Base-by-base conservation (phyloP, 2,888 invertebrate genomes). In the Elysia crispata region DNA sequence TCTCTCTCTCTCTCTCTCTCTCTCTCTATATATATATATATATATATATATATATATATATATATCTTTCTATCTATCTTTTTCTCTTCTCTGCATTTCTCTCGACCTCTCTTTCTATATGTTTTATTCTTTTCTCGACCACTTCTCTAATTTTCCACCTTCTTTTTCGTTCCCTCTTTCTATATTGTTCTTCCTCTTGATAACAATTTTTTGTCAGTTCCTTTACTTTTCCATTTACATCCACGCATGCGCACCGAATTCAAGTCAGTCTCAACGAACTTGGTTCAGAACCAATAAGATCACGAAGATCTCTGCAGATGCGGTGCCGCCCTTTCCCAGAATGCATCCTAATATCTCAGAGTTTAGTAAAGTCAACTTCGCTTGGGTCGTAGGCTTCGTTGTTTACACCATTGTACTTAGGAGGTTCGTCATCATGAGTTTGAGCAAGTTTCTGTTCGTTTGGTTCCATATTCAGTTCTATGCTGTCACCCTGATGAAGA, bases 1-100 rank as follows among this genome's bases (percentile, higher is more conserved):
- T 69, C 49, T 81, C 77, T 73, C 66, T 77, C 81, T 81, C 50
- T 77, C 66, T 81, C 30, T 54, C 69, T 67, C 15, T 54, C 69
- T 69, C 64, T 76, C 67, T 64, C 64, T 66, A n/a, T 76, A 30
- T 80, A 76, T 76, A 41, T 50, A 60, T 76, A n/a, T n/a, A n/a
- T n/a, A n/a, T n/a, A n/a, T n/a, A n/a, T n/a, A n/a, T n/a, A n/a
- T n/a, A n/a, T n/a, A n/a, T n/a, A n/a, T n/a, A n/a, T n/a, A n/a
- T n/a, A n/a, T n/a, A 33, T 77, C 60, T 72, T 33, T 62, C 77
- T 30, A 28, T 25, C 72, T 81, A 33, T 81, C 62, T 72, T 72
- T 57, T 60, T 67, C 57, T 13, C 49, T 30, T 72, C 1, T 57
- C 11, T 11, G 11, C 41, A n/a, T n/a, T n/a, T n/a, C 41, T 41